Evolutionary conservation across 2,113 vertebrate species (phyloP).

Genomic region (Epinephelus moara): DNA sequence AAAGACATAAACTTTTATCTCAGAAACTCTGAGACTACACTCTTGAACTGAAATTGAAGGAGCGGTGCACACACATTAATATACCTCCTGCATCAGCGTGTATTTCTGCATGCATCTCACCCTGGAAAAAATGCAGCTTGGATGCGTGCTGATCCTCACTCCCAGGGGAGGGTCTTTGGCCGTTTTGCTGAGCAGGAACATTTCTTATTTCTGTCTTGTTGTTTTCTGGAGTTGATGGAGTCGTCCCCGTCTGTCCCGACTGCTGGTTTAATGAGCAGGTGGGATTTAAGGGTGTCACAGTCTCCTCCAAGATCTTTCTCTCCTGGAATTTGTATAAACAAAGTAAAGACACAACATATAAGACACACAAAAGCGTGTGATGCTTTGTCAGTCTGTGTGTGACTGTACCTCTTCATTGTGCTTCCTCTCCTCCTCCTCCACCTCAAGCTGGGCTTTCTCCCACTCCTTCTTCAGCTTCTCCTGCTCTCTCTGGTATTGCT

Average conservation of each 20-base stretch:
- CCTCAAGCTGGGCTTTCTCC: constrained; percentile 96
- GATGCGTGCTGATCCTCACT: constrained; percentile 76
- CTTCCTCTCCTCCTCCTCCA: constrained; percentile 95
- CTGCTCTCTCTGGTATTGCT: constrained; percentile 94
- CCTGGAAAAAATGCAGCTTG: constrained; percentile 84
- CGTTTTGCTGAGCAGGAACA: constrained; percentile 49
- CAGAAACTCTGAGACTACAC: constrained; percentile 1
- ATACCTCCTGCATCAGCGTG: background rate
- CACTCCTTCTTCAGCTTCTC: constrained; percentile 96
- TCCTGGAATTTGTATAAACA: constrained; percentile 83
- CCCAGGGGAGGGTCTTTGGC: constrained; percentile 58
- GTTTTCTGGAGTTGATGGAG: constrained; percentile 46
- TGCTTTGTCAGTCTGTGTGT: background rate
- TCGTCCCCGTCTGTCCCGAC: constrained; percentile 32
- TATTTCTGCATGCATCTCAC: constrained; percentile 51
- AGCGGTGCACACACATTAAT: background rate
- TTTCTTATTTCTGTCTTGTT: background rate
- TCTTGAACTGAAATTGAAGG: background rate
- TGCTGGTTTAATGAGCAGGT: constrained; percentile 63
- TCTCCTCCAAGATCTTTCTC: constrained; percentile 95
- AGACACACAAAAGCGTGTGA: background rate
- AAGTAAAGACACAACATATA: background rate
- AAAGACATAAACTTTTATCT: background rate
- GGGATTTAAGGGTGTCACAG: constrained; percentile 87
- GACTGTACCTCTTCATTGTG: constrained; percentile 94